Evolutionary conservation across 2,797 vertebrate species (phyloP).

Genomic region (Molothrus aeneus): DNA sequence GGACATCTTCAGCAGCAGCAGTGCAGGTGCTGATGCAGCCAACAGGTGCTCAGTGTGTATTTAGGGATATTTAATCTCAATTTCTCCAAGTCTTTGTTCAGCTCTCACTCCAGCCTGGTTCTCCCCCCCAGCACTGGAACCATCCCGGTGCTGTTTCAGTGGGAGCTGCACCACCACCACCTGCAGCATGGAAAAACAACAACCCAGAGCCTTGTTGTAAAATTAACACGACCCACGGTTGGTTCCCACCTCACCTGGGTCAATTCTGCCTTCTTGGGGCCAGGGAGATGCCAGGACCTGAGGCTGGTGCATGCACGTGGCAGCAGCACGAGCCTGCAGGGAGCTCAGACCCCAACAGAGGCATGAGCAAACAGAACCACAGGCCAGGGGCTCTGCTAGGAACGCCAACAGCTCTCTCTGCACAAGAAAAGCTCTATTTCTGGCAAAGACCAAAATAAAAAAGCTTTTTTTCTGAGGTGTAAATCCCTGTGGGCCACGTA

Average conservation of each 20-base stretch:
- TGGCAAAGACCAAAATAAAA: background rate
- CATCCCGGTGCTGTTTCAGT: background rate
- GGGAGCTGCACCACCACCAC: background rate
- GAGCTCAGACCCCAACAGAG: fast-evolving
- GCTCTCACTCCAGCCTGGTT: background rate
- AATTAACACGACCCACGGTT: background rate
- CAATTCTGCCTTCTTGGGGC: background rate
- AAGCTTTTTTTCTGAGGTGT: background rate
- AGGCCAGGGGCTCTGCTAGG: background rate
- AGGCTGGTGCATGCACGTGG: fast-evolving
- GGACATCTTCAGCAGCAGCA: constrained; percentile 6
- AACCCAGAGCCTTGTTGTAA: background rate
- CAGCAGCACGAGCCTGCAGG: background rate
- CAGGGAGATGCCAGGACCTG: background rate
- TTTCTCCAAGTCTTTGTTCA: background rate
- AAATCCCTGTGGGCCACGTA: background rate
- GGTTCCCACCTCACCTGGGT: background rate
- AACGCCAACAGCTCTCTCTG: background rate
- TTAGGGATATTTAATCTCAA: background rate
- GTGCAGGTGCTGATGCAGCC: constrained; percentile 41
- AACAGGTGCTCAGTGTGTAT: constrained; percentile 22
- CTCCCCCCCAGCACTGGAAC: background rate
- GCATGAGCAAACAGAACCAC: fast-evolving
- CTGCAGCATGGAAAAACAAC: background rate
- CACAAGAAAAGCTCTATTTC: background rate